phyloP scores from a whole-genome alignment of 1,140 invertebrate genomes.

The Caenorhabditis brenneri region DNA sequence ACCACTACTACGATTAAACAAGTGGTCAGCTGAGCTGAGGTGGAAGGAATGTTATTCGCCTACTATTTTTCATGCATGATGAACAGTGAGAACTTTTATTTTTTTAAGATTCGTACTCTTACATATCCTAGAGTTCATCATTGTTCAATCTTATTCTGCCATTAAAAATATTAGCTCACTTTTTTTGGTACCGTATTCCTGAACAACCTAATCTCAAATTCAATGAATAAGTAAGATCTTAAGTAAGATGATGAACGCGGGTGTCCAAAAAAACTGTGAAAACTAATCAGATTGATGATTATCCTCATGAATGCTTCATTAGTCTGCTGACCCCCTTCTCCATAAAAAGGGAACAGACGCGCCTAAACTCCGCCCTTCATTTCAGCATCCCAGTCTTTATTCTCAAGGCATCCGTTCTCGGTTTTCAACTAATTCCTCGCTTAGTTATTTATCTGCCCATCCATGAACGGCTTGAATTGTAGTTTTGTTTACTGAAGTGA shows the following conservation, averaged over 20 bases:
- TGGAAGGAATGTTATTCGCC: constrained; percentile 35
- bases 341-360: neutral
- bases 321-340: neutral
- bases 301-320: neutral
- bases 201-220: no score
- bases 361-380: neutral
- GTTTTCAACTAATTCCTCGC: neutral
- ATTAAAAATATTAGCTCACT: neutral
- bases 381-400: neutral
- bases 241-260: no score
- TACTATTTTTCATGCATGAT: constrained; percentile 9
- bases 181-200: neutral
- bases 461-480: neutral
- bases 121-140: neutral
- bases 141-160: neutral
- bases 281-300: neutral
- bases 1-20: constrained; percentile 31
- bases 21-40: constrained; percentile 41
- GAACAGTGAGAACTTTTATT: neutral
- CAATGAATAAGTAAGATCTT: no score
- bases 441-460: constrained; percentile 22
- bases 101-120: constrained; percentile 23
- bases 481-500: constrained; percentile 25
- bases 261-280: no score
- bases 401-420: no score